Evolutionary conservation across 2,113 vertebrate genomes (phyloP).

Genomic region (Platichthys stellatus): DNA sequence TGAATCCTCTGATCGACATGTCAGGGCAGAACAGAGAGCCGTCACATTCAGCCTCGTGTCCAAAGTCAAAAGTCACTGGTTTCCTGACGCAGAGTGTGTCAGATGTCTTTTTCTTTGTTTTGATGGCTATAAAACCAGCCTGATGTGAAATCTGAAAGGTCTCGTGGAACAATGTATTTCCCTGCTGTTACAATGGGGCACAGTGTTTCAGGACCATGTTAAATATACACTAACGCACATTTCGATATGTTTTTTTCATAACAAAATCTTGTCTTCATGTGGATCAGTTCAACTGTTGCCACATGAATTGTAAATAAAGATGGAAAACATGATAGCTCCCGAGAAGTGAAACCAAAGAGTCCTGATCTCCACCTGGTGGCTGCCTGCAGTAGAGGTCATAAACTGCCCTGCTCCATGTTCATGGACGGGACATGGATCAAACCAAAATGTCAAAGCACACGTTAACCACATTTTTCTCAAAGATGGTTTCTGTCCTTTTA

Average conservation of each 20-base stretch:
- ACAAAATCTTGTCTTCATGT: not conserved
- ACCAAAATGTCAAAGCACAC: no score
- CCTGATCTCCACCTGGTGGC: not conserved
- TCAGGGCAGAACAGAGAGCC: conserved; percentile 13
- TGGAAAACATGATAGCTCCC: no score
- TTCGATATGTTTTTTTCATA: no score
- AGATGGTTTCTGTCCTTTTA: no score
- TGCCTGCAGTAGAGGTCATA: not conserved
- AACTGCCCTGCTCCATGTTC: conserved; percentile 11
- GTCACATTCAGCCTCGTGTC: conserved; percentile 9
- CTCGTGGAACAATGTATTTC: not conserved
- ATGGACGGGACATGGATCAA: not conserved
- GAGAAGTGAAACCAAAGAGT: not conserved
- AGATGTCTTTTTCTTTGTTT: not conserved
- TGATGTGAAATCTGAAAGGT: not conserved
- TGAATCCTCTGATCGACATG: conserved; percentile 39
- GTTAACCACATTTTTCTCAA: no score
- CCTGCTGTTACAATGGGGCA: not conserved
- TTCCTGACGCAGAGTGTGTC: not conserved
- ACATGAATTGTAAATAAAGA: no score
- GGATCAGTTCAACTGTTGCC: not conserved
- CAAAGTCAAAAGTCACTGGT: not conserved
- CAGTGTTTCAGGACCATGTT: no score
- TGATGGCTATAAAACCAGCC: not conserved
- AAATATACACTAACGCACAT: no score